Conservation (phyloP, 2,797 vertebrate genomes). For the Lacerta agilis region DNA sequence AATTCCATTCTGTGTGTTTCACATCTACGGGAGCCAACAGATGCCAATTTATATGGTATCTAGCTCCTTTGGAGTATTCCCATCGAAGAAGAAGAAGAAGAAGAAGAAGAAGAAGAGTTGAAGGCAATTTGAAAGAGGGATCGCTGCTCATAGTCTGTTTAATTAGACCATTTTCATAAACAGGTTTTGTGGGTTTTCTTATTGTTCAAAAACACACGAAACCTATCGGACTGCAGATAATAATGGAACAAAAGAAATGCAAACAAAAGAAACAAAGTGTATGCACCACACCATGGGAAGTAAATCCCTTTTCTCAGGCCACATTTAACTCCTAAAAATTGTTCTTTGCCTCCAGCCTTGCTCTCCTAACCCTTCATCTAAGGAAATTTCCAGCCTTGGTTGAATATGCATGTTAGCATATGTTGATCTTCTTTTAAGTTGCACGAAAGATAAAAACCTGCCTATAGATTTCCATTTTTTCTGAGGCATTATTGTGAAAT, state of each 20-base stretch:
- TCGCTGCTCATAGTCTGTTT: neutral
- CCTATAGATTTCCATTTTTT: slow-evolving; percentile 19
- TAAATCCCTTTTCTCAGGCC: neutral
- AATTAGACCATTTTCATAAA: neutral
- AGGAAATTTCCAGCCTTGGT: neutral
- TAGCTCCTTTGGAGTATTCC: fast-evolving
- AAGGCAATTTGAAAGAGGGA: neutral
- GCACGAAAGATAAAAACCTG: neutral
- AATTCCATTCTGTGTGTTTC: slow-evolving; percentile 39
- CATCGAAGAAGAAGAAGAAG: neutral
- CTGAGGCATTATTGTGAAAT: slow-evolving; percentile 20
- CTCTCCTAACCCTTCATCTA: neutral
- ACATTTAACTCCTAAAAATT: neutral
- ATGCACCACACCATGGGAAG: neutral
- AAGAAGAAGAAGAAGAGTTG: too few species aligned
- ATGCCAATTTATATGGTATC: neutral
- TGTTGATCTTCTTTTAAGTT: slow-evolving; percentile 21
- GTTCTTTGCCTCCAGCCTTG: neutral
- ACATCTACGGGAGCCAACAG: neutral
- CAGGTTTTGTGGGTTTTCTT: neutral
- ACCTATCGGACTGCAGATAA: neutral
- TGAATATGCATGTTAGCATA: neutral
- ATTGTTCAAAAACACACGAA: neutral
- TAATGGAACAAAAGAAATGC: neutral
- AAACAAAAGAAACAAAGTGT: neutral